Base-by-base conservation (phyloP, 1,140 invertebrate species). In the Drosophila arawakana region DNA sequence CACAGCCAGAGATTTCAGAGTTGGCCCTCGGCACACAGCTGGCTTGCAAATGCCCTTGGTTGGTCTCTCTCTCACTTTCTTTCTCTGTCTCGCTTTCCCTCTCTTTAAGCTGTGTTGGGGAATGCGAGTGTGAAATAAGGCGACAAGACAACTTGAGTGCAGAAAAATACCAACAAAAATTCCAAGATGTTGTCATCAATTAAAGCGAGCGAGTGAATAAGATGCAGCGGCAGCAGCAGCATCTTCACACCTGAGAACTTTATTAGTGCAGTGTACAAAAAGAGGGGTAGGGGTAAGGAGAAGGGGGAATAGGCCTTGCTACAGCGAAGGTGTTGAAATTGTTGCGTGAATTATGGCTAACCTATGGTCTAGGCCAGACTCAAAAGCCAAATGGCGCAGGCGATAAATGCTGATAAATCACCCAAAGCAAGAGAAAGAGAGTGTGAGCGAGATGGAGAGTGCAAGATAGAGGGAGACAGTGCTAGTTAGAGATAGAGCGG, bases 181-280 rank as follows among this genome's bases (percentile, higher is more conserved):
- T 91, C 90, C 90, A 81, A 76, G 76, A 88, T 90, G 79, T 91
- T 91, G 90, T 91, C 90, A 90, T 91, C 90, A 91, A 91, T 91
- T 91, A 91, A 91, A 80, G 71, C 61, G 68, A 68, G 68, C 62
- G 67, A 35, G 13, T 13, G 66, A 49, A 9, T 10, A 11, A 46
- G 25, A 55, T 18, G 18, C 15, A 55, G 34, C 11, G 70, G 39
- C 1, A 44, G 58, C 72, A 74, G 43, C 57, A 69, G 65, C 65
- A 72, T 34, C 58, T 84, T 90, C 90, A 72, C 90, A 91, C 90
- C 85, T 86, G 90, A 91, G 86, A 69, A 90, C 90, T 91, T 91
- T 90, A 91, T 91, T 91, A 90, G 80, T 81, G 66, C 70, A 81
- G 68, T 10, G 18, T 50, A 30, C 25, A 4, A 4, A 30, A 39